Evolutionary conservation across 2,113 vertebrate genomes (phyloP).

Genomic region (Cyanoramphus novaezelandiae): DNA sequence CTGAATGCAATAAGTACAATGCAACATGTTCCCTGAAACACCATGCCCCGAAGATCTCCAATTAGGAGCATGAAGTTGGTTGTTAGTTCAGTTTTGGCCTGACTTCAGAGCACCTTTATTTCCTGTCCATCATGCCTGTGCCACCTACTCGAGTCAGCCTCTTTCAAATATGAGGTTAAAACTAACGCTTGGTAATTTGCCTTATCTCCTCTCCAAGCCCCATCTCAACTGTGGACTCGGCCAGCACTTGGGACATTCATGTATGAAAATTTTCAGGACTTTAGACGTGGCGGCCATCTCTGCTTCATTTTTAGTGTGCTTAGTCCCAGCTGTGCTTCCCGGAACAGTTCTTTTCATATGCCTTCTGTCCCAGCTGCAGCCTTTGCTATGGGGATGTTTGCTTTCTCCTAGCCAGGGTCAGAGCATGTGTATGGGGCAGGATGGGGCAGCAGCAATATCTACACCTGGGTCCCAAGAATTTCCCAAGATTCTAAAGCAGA

Average conservation of each 20-base stretch:
- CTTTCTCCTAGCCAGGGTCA: background rate
- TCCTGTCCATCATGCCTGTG: background rate
- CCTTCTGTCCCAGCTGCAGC: background rate
- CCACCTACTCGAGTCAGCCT: background rate
- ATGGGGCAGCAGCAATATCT: background rate
- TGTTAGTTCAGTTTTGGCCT: background rate
- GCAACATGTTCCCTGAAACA: background rate
- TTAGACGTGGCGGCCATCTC: background rate
- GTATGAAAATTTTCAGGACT: background rate
- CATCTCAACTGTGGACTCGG: background rate
- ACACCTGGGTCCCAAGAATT: background rate
- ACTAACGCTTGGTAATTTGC: background rate
- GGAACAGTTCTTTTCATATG: background rate
- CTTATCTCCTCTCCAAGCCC: background rate
- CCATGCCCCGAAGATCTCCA: background rate
- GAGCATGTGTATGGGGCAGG: fast-evolving
- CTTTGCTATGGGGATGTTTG: background rate
- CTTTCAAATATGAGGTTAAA: background rate
- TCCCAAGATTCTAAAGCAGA: background rate
- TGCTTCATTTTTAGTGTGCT: background rate
- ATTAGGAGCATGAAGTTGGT: background rate
- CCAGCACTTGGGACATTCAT: background rate
- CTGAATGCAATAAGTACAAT: background rate
- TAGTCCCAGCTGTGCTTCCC: fast-evolving
- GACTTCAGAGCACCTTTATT: background rate